Conservation (phyloP, 2,113 vertebrate species). For the Neoarius graeffei region DNA sequence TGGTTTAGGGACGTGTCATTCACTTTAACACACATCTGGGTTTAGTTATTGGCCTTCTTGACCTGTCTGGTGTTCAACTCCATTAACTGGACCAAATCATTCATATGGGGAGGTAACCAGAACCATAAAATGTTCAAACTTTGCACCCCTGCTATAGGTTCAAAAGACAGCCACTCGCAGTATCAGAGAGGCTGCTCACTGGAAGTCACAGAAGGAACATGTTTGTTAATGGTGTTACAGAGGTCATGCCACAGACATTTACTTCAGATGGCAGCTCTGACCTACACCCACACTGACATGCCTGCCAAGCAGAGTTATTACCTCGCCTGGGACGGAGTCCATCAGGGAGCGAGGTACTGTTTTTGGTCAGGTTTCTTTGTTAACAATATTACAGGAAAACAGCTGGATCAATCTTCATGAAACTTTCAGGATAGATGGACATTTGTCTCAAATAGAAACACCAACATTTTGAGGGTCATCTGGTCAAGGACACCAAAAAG, state of each 20-base stretch:
- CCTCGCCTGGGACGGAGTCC: too few species aligned
- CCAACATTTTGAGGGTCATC: too few species aligned
- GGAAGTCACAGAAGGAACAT: constrained; percentile 24
- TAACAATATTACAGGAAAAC: too few species aligned
- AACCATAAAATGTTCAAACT: not conserved
- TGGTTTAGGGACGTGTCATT: too few species aligned
- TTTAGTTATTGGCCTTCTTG: constrained; percentile 68
- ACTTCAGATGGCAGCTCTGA: constrained; percentile 10
- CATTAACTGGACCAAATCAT: constrained; percentile 59
- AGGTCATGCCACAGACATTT: constrained; percentile 29
- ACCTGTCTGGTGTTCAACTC: constrained; percentile 63
- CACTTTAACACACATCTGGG: constrained; percentile 68
- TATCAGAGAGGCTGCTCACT: not conserved
- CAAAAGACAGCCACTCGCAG: not conserved
- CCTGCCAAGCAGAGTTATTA: not conserved
- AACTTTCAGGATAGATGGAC: too few species aligned
- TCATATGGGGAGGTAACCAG: constrained; percentile 16
- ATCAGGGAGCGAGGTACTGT: too few species aligned
- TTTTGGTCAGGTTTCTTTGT: too few species aligned
- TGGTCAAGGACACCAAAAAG: too few species aligned
- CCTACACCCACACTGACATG: constrained; percentile 1
- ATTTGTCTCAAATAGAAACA: too few species aligned
- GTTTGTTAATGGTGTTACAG: constrained; percentile 25
- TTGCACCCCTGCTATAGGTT: constrained; percentile 39
- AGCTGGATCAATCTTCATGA: too few species aligned